Evolutionary conservation across 2,113 vertebrate genomes (phyloP).

Genomic region (Pteropus alecto): DNA sequence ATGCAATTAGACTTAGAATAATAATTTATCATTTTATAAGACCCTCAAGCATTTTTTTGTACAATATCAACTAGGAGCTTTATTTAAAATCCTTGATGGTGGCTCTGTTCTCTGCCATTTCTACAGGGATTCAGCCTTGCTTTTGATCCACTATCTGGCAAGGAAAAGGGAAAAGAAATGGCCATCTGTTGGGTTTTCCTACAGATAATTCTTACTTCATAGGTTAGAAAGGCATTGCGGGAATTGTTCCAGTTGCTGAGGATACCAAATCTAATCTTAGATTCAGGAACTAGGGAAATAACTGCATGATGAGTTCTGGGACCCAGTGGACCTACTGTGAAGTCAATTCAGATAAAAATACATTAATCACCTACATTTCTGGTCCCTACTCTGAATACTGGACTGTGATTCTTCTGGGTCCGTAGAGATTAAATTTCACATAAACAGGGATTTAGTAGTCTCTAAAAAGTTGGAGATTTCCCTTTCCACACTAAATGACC

Average conservation of each 20-base stretch:
- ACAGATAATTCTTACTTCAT: neutral
- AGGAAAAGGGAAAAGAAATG: neutral
- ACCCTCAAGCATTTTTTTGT: neutral
- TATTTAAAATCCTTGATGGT: neutral
- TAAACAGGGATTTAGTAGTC: neutral
- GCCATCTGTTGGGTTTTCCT: neutral
- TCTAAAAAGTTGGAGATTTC: conserved; percentile 6
- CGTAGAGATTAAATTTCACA: conserved; percentile 12
- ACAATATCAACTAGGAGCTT: neutral
- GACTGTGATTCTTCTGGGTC: neutral
- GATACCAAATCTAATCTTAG: conserved; percentile 40
- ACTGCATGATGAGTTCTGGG: conserved; percentile 40
- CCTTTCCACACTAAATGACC: neutral
- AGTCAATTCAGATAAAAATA: conserved; percentile 57
- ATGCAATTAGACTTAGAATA: neutral
- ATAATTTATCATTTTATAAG: neutral
- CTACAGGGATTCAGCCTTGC: neutral
- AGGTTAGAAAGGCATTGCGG: neutral
- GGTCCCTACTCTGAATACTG: neutral
- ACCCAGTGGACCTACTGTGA: conserved; percentile 16
- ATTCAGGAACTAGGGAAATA: conserved; percentile 46
- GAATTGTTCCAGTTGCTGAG: conserved; percentile 10
- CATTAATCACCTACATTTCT: conserved; percentile 22
- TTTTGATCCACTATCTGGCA: neutral
- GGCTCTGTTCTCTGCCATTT: neutral